Base-by-base conservation (phyloP, 2,797 vertebrate species). In the Picus viridis region DNA sequence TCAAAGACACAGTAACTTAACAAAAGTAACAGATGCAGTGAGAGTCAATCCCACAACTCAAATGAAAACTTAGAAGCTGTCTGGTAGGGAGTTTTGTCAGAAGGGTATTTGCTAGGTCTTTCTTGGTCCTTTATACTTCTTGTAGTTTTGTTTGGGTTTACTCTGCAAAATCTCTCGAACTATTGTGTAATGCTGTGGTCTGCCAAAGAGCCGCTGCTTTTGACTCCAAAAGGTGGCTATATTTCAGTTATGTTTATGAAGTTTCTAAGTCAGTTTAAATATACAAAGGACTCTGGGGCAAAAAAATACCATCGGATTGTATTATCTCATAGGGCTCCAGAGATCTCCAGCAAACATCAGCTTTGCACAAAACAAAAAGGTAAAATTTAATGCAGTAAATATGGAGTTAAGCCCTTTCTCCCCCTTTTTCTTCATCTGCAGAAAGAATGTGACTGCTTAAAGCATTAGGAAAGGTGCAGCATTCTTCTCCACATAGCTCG, bases 401-500 rank as follows among this genome's bases (percentile, higher is more conserved):
- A 82, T 2, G 22, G 41, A 91, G 29, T 80, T 89, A 82, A 90
- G 36, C 47, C 24, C 24, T 74, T 73, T 67, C 27, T 65, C 62
- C 30, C 45, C 13, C 30, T 67, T 89, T 59, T 81, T 72, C 73
- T 70, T 89, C 74, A 85, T 92, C 71, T 87, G 70, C 70, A 92
- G 58, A 93, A 95, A 90, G 70, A 93, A 92, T 93, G 71, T 61
- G 51, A 89, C 92, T 93, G 94, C 81, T 96, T 79, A 96, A 95
- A 94, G 87, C 91, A 91, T 96, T 96, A 96, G 83, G 75, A 95
- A 80, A 90, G 36, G 82, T 85, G 53, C 73, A 92, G 87, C 91
- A 94, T 93, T 96, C 75, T 92, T 95, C 73, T 92, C 85, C 0
- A 1, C 94, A 91, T 89, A 95, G 90, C 87, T 96, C 2, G 68